Conservation (phyloP, 2,888 invertebrate genomes). For the Neria commutata region DNA sequence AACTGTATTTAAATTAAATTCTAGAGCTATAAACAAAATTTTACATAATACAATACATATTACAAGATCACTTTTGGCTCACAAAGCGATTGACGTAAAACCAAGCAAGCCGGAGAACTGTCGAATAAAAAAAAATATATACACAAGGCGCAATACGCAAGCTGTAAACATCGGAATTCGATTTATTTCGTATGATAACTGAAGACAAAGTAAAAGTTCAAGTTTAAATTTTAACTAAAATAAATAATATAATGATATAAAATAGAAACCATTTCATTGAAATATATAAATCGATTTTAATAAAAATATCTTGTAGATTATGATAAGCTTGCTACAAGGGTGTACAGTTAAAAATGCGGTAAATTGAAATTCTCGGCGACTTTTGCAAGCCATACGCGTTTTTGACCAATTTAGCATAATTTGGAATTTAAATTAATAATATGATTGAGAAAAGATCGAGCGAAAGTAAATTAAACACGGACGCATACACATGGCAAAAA, state of each 20-base stretch:
- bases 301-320: too few species aligned
- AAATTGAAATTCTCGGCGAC: not conserved
- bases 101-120: constrained; percentile 23
- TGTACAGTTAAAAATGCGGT: too few species aligned
- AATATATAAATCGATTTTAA: too few species aligned
- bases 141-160: not conserved
- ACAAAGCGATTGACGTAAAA: constrained; percentile 28
- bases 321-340: too few species aligned
- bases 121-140: constrained; percentile 11
- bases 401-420: constrained; percentile 13
- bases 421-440: too few species aligned
- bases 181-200: not conserved
- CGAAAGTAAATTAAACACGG: constrained; percentile 12
- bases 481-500: constrained; percentile 53
- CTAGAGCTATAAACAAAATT: constrained; percentile 33
- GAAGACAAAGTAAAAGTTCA: not conserved
- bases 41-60: constrained; percentile 19
- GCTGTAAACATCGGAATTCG: not conserved
- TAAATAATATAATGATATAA: constrained; percentile 6
- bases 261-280: not conserved
- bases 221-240: constrained; percentile 1
- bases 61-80: constrained; percentile 26
- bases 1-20: constrained; percentile 45
- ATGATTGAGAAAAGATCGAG: constrained; percentile 37
- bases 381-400: not conserved